phyloP scores from a whole-genome alignment of 2,888 invertebrate genomes.

The Marronus borbonicus region DNA sequence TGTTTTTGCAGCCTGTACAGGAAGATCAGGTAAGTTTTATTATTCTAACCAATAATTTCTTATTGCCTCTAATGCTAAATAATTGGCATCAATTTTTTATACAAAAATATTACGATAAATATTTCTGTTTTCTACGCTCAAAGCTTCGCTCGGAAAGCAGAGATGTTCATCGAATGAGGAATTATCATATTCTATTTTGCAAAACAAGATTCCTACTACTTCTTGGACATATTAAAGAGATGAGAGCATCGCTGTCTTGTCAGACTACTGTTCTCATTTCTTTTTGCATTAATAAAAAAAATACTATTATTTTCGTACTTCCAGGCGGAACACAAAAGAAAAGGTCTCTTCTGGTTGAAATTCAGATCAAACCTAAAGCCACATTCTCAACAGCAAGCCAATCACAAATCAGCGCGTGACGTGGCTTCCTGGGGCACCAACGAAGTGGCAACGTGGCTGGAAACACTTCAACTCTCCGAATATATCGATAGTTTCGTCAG shows the following conservation, averaged over 20 bases:
- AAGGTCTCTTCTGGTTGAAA: conserved; percentile 81
- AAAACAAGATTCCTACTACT: too few relatives aligned
- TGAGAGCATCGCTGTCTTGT: too few relatives aligned
- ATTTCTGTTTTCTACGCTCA: too few relatives aligned
- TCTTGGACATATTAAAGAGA: too few relatives aligned
- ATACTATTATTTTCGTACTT: conserved; percentile 49
- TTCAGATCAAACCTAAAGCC: conserved; percentile 72
- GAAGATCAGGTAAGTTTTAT: conserved; percentile 70
- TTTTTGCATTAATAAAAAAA: background rate
- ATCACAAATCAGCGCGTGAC: conserved; percentile 67
- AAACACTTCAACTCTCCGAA: conserved; percentile 89
- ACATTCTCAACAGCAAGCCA: conserved; percentile 70
- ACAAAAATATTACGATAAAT: too few relatives aligned
- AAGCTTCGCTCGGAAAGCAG: too few relatives aligned
- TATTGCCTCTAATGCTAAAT: too few relatives aligned
- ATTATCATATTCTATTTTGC: too few relatives aligned
- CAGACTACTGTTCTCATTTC: background rate
- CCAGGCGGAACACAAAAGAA: conserved; percentile 72
- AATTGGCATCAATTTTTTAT: too few relatives aligned
- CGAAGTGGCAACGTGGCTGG: conserved; percentile 94
- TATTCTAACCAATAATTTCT: too few relatives aligned
- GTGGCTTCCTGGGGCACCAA: conserved; percentile 86
- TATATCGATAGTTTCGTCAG: conserved; percentile 92
- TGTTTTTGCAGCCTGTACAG: conserved; percentile 74
- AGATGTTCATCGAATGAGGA: too few relatives aligned